phyloP scores from a whole-genome alignment of 2,888 invertebrate species.

The Agriopis aurantiaria region DNA sequence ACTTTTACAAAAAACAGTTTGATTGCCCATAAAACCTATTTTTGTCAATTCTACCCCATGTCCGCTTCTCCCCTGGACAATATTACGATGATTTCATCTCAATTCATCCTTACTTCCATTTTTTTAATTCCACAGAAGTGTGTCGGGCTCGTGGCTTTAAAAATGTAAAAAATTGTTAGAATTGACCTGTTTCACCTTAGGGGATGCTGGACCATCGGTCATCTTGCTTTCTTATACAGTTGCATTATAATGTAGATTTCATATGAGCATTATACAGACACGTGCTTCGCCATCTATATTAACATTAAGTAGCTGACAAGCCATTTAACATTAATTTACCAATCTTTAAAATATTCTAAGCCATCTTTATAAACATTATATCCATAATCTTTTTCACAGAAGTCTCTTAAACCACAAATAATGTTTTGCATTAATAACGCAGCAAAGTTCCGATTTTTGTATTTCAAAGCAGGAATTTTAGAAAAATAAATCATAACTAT shows the following conservation, averaged over 20 bases:
- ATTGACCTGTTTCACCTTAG: constrained; percentile 57
- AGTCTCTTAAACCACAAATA: constrained; percentile 9
- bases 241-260: constrained; percentile 42
- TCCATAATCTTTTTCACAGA: constrained; percentile 8
- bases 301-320: constrained; percentile 25
- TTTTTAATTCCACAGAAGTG: constrained; percentile 48
- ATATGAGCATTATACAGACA: constrained; percentile 28
- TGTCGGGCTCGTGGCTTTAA: constrained; percentile 56
- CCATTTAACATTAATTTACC: constrained; percentile 23
- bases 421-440: neutral
- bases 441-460: constrained; percentile 10
- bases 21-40: constrained; percentile 13
- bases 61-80: constrained; percentile 41
- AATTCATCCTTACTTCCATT: constrained; percentile 41
- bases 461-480: constrained; percentile 41
- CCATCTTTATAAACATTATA: constrained; percentile 5
- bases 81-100: constrained; percentile 41
- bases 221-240: constrained; percentile 45
- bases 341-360: constrained; percentile 25
- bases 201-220: constrained; percentile 51
- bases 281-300: constrained; percentile 27
- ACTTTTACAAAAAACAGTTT: too few relatives aligned
- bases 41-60: constrained; percentile 47
- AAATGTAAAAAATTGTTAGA: constrained; percentile 55
- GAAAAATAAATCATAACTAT: constrained; percentile 46